Percentiles rank a stretch among this genome's conserved stretches.
Evolutionary conservation across 2,113 vertebrate genomes (phyloP).

Genomic region (Arizona elegans): DNA sequence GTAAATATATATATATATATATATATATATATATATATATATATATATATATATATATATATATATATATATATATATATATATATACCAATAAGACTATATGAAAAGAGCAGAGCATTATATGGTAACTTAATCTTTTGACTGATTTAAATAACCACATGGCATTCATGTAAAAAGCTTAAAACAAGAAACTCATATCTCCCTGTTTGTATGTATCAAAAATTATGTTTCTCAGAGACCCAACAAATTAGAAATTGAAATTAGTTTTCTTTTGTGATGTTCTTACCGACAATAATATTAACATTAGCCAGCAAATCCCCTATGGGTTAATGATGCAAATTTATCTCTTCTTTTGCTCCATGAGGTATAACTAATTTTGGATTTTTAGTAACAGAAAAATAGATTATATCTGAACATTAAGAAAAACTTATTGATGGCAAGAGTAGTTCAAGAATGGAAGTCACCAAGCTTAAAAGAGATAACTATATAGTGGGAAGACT

Average conservation of each 20-base stretch:
- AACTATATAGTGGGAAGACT: neutral
- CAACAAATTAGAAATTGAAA: neutral
- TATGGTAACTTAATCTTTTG: constrained; percentile 29
- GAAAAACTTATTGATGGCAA: neutral
- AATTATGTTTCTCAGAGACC: neutral
- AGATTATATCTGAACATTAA: neutral
- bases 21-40: too few relatives aligned
- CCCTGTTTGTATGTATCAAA: neutral
- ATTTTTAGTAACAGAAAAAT: neutral
- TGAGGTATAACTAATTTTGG: neutral
- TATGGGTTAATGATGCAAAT: neutral
- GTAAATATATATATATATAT: neutral
- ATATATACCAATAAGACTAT: constrained; percentile 31
- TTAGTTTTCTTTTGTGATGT: neutral
- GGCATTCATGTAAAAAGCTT: neutral
- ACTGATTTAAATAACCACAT: constrained; percentile 33
- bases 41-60: too few relatives aligned
- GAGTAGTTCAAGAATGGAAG: neutral
- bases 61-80: neutral
- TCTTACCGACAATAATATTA: neutral
- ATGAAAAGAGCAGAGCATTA: constrained; percentile 12
- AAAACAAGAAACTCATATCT: neutral
- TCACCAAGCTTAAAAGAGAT: neutral
- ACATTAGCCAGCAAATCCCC: neutral
- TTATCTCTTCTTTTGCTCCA: neutral